Percentiles rank a stretch among this genome's conserved stretches.
phyloP scores from a whole-genome alignment of 2,888 invertebrate genomes.

The Lasius platythorax region DNA sequence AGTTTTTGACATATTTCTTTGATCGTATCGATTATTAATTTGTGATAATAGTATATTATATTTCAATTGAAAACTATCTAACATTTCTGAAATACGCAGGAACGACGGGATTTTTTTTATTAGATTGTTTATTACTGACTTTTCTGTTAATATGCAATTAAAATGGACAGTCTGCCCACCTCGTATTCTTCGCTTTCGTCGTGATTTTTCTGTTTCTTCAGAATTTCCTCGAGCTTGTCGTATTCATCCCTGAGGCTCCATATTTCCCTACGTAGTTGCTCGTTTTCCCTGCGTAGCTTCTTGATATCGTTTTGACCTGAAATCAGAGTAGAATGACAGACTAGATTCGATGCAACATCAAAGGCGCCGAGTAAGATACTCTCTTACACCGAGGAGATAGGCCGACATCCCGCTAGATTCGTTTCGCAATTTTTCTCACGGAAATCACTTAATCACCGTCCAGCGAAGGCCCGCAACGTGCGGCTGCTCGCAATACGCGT shows the following conservation, averaged over 20 bases:
- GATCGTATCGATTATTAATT: slow-evolving; percentile 1
- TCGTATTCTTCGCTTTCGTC: slow-evolving; percentile 82
- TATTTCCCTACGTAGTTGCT: slow-evolving; percentile 94
- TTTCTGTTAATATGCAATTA: background rate
- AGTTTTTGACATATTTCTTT: background rate
- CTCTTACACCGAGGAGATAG: slow-evolving; percentile 14
- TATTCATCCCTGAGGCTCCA: slow-evolving; percentile 96
- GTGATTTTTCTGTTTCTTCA: slow-evolving; percentile 86
- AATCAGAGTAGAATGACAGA: slow-evolving; percentile 67
- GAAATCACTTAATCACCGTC: slow-evolving; percentile 77
- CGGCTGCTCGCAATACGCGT: slow-evolving; percentile 61
- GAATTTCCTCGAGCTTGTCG: slow-evolving; percentile 93
- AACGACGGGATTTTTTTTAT: background rate
- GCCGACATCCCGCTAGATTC: slow-evolving; percentile 7
- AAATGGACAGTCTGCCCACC: slow-evolving; percentile 67
- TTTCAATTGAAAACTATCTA: background rate
- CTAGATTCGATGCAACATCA: background rate
- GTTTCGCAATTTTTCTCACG: slow-evolving; percentile 63
- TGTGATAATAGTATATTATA: background rate
- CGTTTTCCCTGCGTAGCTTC: slow-evolving; percentile 95
- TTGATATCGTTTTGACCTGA: slow-evolving; percentile 96
- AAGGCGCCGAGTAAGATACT: background rate
- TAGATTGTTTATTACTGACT: background rate
- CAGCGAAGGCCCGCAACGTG: slow-evolving; percentile 64
- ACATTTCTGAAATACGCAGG: background rate